phyloP scores from a whole-genome alignment of 2,888 invertebrate species.

The Acleris sparsana region DNA sequence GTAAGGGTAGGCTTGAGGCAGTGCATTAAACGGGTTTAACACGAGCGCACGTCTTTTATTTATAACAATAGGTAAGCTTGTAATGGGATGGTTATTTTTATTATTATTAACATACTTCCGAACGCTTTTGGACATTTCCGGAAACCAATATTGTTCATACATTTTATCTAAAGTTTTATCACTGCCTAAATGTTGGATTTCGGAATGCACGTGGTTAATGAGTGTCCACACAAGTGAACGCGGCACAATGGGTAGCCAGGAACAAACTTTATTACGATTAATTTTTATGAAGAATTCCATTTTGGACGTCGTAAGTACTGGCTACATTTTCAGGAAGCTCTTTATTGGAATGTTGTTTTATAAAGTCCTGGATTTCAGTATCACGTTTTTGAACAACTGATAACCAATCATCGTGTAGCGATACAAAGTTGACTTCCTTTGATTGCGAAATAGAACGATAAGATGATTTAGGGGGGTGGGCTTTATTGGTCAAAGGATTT shows the following conservation, averaged over 20 bases:
- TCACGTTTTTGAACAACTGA: constrained; percentile 46
- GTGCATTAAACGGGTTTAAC: no score
- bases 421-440: constrained; percentile 38
- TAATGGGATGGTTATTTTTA: no score
- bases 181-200: constrained; percentile 36
- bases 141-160: constrained; percentile 41
- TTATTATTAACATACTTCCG: constrained; percentile 38
- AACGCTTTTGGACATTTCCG: constrained; percentile 40
- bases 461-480: not conserved
- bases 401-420: constrained; percentile 43
- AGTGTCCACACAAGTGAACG: constrained; percentile 31
- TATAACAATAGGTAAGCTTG: no score
- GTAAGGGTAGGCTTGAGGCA: no score
- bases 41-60: no score
- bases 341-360: constrained; percentile 30
- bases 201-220: constrained; percentile 35
- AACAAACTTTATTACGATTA: constrained; percentile 36
- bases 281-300: constrained; percentile 44
- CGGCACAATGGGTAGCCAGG: constrained; percentile 35
- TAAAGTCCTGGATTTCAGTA: constrained; percentile 39
- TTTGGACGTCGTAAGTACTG: constrained; percentile 44
- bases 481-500: constrained; percentile 37
- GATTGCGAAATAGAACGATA: not conserved
- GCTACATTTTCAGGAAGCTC: constrained; percentile 19
- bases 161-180: constrained; percentile 41